These are phyloP conservation scores for Myripristis murdjan DNA, from an alignment of 2,797 vertebrate species.

Conservation along the genomic window DNA sequence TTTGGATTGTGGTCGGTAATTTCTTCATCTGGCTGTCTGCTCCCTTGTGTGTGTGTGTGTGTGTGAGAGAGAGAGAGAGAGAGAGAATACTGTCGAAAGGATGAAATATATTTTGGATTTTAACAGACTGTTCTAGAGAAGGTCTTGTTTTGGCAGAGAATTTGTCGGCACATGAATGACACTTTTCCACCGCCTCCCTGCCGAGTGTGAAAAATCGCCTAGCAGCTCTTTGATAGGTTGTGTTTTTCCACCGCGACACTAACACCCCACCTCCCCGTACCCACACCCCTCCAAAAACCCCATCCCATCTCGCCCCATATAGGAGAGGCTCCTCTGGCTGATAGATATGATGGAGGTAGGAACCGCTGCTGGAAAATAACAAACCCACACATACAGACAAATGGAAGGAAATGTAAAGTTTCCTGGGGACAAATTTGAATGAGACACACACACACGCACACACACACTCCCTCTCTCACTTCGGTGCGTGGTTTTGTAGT, in stretches of 20 bases:
- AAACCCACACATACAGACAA: constrained; percentile 21
- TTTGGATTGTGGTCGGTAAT: constrained; percentile 14
- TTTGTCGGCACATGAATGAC: constrained; percentile 29
- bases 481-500: constrained; percentile 59
- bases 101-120: constrained; percentile 26
- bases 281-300: constrained; percentile 31
- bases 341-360: constrained; percentile 99
- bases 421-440: constrained; percentile 26
- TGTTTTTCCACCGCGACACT: constrained; percentile 44
- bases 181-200: constrained; percentile 33
- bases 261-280: constrained; percentile 9
- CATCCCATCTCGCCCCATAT: constrained; percentile 59
- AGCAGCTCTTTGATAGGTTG: constrained; percentile 36
- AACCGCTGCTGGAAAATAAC: constrained; percentile 51
- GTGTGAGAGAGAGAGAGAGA: background rate
- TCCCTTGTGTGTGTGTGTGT: constrained; percentile 5
- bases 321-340: constrained; percentile 97
- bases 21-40: constrained; percentile 29
- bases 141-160: constrained; percentile 20
- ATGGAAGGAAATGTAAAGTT: constrained; percentile 15
- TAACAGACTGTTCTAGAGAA: constrained; percentile 24
- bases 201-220: constrained; percentile 35
- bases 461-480: background rate
- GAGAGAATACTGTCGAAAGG: constrained; percentile 1
- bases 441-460: constrained; percentile 13